Base-by-base conservation (phyloP, 2,113 vertebrate genomes). In the Gopherus flavomarginatus region DNA sequence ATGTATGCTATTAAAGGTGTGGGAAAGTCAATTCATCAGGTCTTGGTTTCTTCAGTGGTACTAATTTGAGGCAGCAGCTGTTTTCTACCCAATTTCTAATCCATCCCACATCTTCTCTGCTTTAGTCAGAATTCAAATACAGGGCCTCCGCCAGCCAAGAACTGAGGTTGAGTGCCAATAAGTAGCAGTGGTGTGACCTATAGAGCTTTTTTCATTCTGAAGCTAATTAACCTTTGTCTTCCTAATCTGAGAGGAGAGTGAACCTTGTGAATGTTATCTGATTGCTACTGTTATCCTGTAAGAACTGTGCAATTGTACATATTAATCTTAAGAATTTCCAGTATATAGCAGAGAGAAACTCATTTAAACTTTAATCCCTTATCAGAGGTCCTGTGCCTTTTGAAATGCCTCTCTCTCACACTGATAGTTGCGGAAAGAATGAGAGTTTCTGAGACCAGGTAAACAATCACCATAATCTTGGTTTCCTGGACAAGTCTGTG, bases 401-500 rank as follows among this genome's bases (percentile, higher is more conserved):
- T 69, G 6, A 81, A 54, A 4, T 27, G 4, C 12, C 86, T 21
- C 7, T 56, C 86, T 91, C 8, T 17, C 26, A 89, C 22, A 16
- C 11, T 81, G n/a, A 27, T 88, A 9, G 27, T 3, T 26, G 44
- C 53, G 0, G 1, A 90, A 72, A 10, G 38, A 56, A 42, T 78
- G 35, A 24, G 86, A 82, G 4, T 54, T 11, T 87, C 29, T 88
- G 62, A 86, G 89, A 75, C 27, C 2, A 90, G 14, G 13, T 9
- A 82, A 92, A 59, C 26, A 6, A 2, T 81, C 91, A 86, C 90
- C 5, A 27, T 54, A 54, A 21, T 54, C 21, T 54, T 21, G 8
- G 53, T 54, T 54, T 54, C 8, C 21, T 54, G 19, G 22, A 88
- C 42, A 38, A 79, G 5, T 0, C 1, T 0, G 0, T 62, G 53